Percentiles rank a stretch among this genome's conserved stretches.
Evolutionary conservation across 2,888 invertebrate genomes (phyloP).

Genomic region (Tipula confusa): DNA sequence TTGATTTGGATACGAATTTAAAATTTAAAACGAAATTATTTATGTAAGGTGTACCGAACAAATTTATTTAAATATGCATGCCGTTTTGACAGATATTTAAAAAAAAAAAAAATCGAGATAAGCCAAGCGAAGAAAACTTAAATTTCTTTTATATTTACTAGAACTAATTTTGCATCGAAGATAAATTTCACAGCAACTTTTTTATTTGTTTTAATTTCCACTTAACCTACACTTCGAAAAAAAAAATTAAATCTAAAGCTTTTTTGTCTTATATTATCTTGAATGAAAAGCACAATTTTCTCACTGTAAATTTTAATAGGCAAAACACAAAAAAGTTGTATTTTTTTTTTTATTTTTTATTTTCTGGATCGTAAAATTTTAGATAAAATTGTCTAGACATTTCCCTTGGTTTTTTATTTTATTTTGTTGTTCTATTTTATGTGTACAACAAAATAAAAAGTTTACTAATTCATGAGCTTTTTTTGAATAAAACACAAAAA

Average conservation of each 20-base stretch:
- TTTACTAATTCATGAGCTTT: slow-evolving; percentile 20
- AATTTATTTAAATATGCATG: neutral
- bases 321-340: neutral
- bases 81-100: neutral
- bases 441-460: slow-evolving; percentile 15
- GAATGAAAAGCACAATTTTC: slow-evolving; percentile 25
- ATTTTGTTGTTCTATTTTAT: neutral
- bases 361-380: slow-evolving; percentile 25
- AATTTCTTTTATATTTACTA: neutral
- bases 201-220: neutral
- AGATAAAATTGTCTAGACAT: slow-evolving; percentile 20
- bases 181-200: neutral
- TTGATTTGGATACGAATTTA: neutral
- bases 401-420: neutral
- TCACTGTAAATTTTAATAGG: slow-evolving; percentile 20
- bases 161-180: neutral
- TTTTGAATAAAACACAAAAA: neutral
- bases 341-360: slow-evolving; percentile 8
- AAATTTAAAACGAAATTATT: neutral
- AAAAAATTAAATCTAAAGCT: neutral
- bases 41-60: neutral
- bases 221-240: neutral
- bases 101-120: neutral
- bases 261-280: neutral
- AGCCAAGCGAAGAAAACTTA: neutral